phyloP scores from a whole-genome alignment of 2,113 vertebrate species.

The Talpa occidentalis region DNA sequence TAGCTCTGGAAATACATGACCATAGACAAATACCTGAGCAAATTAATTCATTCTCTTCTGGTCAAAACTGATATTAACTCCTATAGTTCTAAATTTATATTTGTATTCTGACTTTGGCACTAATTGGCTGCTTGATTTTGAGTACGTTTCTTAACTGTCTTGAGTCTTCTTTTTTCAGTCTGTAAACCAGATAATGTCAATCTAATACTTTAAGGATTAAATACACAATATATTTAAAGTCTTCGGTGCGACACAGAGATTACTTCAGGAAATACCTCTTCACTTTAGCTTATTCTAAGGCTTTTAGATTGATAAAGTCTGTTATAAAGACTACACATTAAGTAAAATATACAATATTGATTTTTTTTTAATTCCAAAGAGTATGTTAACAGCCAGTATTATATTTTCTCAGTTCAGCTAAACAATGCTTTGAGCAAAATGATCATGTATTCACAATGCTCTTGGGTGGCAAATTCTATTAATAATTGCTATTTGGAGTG shows the following conservation, averaged over 20 bases:
- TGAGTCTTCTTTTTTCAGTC: background rate
- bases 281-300: background rate
- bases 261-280: background rate
- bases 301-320: background rate
- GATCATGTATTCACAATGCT: background rate
- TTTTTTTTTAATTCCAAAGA: background rate
- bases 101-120: background rate
- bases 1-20: background rate
- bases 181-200: background rate
- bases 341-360: background rate
- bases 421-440: background rate
- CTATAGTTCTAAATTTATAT: background rate
- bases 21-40: background rate
- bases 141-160: background rate
- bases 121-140: constrained; percentile 11
- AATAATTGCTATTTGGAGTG: background rate
- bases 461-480: background rate
- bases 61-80: background rate
- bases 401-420: background rate
- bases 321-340: background rate
- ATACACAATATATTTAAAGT: background rate
- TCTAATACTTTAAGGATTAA: background rate
- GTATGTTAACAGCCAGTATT: background rate
- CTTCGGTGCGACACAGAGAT: background rate
- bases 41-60: background rate